Evolutionary conservation across 2,888 invertebrate species (phyloP).

Genomic region (Apodemia zela): DNA sequence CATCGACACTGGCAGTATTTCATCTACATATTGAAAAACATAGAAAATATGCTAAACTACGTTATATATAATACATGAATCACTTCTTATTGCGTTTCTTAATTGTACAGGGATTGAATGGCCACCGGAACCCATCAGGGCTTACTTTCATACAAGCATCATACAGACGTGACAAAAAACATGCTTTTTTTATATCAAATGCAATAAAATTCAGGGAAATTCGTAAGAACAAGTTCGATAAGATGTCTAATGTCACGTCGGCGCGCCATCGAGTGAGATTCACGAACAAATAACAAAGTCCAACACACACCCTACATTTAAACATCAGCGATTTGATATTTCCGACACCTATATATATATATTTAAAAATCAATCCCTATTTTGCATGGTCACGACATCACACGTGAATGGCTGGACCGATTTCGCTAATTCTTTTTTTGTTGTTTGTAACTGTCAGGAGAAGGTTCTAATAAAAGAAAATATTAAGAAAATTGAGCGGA

Average conservation of each 20-base stretch:
- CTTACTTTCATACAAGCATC: neutral
- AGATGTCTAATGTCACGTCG: conserved; percentile 10
- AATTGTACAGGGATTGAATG: conserved; percentile 52
- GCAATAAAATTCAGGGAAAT: neutral
- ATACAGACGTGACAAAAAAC: conserved; percentile 11
- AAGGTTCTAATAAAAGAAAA: too few relatives aligned
- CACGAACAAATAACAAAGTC: conserved; percentile 27
- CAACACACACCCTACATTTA: neutral
- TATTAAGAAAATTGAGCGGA: too few relatives aligned
- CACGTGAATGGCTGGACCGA: too few relatives aligned
- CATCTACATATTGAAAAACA: conserved; percentile 74
- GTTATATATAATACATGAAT: conserved; percentile 69
- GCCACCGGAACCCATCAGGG: conserved; percentile 19
- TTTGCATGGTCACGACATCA: too few relatives aligned
- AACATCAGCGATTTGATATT: neutral
- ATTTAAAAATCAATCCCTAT: too few relatives aligned
- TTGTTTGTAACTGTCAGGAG: too few relatives aligned
- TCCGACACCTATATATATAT: too few relatives aligned
- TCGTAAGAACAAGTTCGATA: neutral
- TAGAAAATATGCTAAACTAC: conserved; percentile 71
- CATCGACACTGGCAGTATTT: conserved; percentile 66
- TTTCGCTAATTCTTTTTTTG: too few relatives aligned
- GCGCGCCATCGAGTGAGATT: conserved; percentile 33
- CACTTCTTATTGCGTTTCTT: conserved; percentile 73
- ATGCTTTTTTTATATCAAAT: neutral